These are phyloP conservation scores for Sussaba pulchella DNA, from an alignment of 2,888 invertebrate species.

Conservation along the genomic window DNA sequence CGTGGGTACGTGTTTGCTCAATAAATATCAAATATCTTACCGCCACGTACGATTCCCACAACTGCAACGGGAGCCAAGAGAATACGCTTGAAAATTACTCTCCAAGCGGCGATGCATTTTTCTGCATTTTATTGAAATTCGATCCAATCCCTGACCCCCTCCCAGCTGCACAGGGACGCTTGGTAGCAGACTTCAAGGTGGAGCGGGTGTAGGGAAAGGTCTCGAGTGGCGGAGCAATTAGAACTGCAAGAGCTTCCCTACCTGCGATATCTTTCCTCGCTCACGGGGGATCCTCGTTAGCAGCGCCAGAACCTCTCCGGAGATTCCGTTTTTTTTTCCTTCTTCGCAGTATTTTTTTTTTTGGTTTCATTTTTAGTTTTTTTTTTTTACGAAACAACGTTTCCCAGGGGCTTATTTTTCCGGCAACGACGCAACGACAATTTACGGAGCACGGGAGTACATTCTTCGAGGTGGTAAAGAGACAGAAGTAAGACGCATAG, in stretches of 20 bases:
- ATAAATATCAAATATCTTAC: conserved; percentile 52
- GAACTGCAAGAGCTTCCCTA: conserved; percentile 39
- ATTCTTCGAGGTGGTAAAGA: conserved; percentile 72
- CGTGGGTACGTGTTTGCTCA: conserved; percentile 37
- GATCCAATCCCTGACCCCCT: conserved; percentile 42
- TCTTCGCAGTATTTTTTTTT: too few relatives aligned
- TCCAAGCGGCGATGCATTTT: conserved; percentile 13
- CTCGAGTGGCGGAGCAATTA: conserved; percentile 42
- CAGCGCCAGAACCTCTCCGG: conserved; percentile 9
- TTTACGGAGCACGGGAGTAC: conserved; percentile 65
- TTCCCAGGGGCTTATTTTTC: conserved; percentile 20
- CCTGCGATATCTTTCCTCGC: conserved; percentile 20
- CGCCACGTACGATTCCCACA: not conserved
- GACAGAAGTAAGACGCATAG: conserved; percentile 80
- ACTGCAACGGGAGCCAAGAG: conserved; percentile 8
- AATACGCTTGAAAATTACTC: conserved; percentile 51
- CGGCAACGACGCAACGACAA: conserved; percentile 46
- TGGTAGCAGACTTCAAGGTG: not conserved
- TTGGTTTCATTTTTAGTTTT: too few relatives aligned
- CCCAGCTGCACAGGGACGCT: not conserved
- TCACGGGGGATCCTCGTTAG: conserved; percentile 37
- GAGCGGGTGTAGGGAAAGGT: not conserved
- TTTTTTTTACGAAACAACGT: not conserved
- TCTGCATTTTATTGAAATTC: conserved; percentile 48
- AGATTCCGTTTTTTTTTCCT: not conserved